Evolutionary conservation across 2,888 invertebrate species (phyloP).

Genomic region (Tachina grossa): DNA sequence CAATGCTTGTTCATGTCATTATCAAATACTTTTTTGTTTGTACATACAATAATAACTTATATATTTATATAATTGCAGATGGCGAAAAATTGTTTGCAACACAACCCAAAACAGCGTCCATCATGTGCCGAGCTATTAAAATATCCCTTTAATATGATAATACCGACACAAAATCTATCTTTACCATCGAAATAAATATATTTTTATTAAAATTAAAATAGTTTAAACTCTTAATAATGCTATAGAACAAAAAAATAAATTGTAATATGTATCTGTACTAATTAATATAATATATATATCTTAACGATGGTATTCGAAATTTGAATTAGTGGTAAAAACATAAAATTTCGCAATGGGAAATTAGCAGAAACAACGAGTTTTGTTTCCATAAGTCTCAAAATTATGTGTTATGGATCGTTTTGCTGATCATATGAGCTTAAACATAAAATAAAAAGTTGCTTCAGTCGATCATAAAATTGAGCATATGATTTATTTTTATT

Average conservation of each 20-base stretch:
- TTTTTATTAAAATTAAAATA: slow-evolving; percentile 20
- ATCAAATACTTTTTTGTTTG: not conserved
- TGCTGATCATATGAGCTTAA: too few species aligned
- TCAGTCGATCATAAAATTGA: too few species aligned
- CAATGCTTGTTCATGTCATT: slow-evolving; percentile 81
- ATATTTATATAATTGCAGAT: slow-evolving; percentile 75
- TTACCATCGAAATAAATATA: slow-evolving; percentile 57
- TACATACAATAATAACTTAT: not conserved
- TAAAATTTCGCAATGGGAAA: too few species aligned
- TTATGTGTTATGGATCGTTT: too few species aligned
- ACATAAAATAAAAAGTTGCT: too few species aligned
- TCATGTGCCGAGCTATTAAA: slow-evolving; percentile 81
- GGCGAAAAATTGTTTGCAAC: slow-evolving; percentile 80
- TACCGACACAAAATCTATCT: slow-evolving; percentile 79
- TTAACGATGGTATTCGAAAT: too few species aligned
- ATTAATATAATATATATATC: not conserved
- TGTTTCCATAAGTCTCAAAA: too few species aligned
- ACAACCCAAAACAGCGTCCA: slow-evolving; percentile 81
- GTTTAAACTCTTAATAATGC: slow-evolving; percentile 22
- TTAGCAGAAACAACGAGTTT: too few species aligned
- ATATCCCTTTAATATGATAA: slow-evolving; percentile 82
- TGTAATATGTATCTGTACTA: not conserved
- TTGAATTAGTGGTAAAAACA: too few species aligned
- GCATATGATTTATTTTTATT: not conserved
- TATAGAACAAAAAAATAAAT: slow-evolving; percentile 29